Conservation (phyloP, 2,797 vertebrate genomes). For the Centropyge bicolor region DNA sequence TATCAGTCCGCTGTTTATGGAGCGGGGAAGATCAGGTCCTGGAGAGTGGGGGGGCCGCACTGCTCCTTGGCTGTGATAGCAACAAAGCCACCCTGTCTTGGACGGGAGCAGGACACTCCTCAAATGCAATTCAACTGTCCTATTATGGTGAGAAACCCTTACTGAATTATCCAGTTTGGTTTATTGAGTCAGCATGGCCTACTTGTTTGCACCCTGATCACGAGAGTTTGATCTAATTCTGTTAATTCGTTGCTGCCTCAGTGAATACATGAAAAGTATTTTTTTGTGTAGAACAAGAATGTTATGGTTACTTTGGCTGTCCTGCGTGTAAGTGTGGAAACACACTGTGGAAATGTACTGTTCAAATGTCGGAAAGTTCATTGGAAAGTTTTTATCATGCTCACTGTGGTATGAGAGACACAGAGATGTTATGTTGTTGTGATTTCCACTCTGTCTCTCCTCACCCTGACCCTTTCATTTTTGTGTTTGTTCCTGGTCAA, state of each 20-base stretch:
- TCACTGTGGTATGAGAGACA: constrained; percentile 17
- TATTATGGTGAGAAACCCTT: constrained; percentile 72
- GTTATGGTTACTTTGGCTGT: constrained; percentile 10
- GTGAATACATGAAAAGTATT: not conserved
- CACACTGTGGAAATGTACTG: constrained; percentile 40
- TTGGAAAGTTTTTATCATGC: constrained; percentile 65
- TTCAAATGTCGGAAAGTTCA: constrained; percentile 28
- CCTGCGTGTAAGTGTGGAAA: constrained; percentile 19
- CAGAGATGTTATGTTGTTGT: constrained; percentile 54
- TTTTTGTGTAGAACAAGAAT: not conserved
- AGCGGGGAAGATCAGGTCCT: constrained; percentile 21
- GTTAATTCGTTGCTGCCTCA: constrained; percentile 13
- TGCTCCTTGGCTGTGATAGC: constrained; percentile 65
- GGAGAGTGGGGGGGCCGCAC: not conserved
- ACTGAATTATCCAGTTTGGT: constrained; percentile 29
- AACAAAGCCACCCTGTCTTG: constrained; percentile 71
- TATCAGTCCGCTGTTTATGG: constrained; percentile 62
- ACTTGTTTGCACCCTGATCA: constrained; percentile 44
- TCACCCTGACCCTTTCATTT: constrained; percentile 50
- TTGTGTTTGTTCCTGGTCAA: constrained; percentile 69
- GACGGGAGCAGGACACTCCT: constrained; percentile 51
- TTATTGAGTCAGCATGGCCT: constrained; percentile 24
- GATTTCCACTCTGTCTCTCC: constrained; percentile 58
- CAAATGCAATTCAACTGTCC: constrained; percentile 59
- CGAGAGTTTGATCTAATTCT: constrained; percentile 38